Evolutionary conservation across 2,797 vertebrate genomes (phyloP), one percentile per base, ranked within the genome.

Genomic region (Morus bassanus): DNA sequence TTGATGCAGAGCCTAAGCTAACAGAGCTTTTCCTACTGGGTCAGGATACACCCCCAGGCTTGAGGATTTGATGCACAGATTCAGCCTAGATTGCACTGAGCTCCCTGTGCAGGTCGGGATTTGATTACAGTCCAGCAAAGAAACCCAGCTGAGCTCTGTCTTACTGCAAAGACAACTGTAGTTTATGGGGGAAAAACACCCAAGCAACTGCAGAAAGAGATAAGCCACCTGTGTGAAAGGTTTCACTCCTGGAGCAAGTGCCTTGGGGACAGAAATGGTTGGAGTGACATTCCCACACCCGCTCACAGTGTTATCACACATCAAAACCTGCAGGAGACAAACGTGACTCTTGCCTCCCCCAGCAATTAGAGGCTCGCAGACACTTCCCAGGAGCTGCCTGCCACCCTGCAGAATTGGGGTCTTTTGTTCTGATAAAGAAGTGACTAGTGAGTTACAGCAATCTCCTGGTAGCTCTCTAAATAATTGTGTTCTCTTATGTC

Each of bases 401-500:
- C n/a, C 13, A 2, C 51, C 77, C 75, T 43, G 51, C 41, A 82
- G 73, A 59, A 61, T 1, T 63, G 51, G 30, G 53, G 13, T 79
- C 28, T 59, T 93, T 74, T 91, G 63, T 89, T 95, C 88, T 72
- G 37, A 77, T 63, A 59, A 92, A 84, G 82, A 64, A 78, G 74
- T 45, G 81, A 78, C 91, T 72, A 37, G 56, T 39, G 68, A 93
- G 57, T 75, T 85, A 57, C 45, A 90, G 70, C 61, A 76, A 43
- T 81, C 69, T 96, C 61, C 56, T 28, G 8, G 54, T 48, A 94
- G 74, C 51, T 94, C 85, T 94, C 89, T 92, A 92, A 93, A 92
- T 83, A 85, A 93, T 72, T 89, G 65, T 81, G 77, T 81, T 94
- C 53, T 89, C 82, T 88, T 77, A 54, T 31, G 79, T 73, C 89